Conservation (phyloP, 1,140 invertebrate genomes). For the Drosophila suzukii region DNA sequence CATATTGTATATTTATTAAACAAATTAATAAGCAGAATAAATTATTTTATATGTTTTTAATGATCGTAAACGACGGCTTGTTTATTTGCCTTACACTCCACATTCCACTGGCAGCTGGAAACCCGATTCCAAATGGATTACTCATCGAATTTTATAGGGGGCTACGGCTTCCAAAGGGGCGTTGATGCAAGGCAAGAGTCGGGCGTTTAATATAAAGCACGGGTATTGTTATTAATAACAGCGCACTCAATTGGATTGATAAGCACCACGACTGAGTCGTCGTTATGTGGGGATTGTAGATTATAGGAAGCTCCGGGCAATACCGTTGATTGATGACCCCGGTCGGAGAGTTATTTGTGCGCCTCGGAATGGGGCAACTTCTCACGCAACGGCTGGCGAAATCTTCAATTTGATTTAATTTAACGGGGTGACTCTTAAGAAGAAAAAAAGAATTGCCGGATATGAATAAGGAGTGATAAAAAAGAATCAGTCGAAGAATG, state of each 20-base stretch:
- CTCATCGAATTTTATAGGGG: conserved; percentile 46
- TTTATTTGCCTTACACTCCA: conserved; percentile 7
- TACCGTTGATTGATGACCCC: conserved; percentile 60
- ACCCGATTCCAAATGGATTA: conserved; percentile 48
- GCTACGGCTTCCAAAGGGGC: conserved; percentile 15
- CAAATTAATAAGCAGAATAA: conserved; percentile 81
- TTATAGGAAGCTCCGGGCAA: conserved; percentile 13
- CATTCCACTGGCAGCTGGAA: conserved; percentile 44
- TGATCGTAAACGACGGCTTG: conserved; percentile 54
- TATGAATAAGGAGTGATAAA: neutral
- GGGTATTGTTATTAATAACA: conserved; percentile 78
- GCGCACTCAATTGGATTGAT: conserved; percentile 70
- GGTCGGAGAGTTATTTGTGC: conserved; percentile 5
- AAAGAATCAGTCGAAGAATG: neutral
- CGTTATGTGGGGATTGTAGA: conserved; percentile 11
- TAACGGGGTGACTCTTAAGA: conserved; percentile 2
- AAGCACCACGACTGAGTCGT: conserved; percentile 35
- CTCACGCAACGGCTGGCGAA: conserved; percentile 27
- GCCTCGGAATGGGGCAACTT: conserved; percentile 24
- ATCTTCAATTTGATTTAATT: conserved; percentile 67
- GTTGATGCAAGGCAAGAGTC: conserved; percentile 54
- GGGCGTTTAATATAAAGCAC: conserved; percentile 61
- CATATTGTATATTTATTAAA: conserved; percentile 82
- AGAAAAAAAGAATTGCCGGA: neutral
- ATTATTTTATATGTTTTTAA: conserved; percentile 83